Base-by-base conservation (phyloP, 2,797 vertebrate genomes). In the Scolopax bukidnonensis region DNA sequence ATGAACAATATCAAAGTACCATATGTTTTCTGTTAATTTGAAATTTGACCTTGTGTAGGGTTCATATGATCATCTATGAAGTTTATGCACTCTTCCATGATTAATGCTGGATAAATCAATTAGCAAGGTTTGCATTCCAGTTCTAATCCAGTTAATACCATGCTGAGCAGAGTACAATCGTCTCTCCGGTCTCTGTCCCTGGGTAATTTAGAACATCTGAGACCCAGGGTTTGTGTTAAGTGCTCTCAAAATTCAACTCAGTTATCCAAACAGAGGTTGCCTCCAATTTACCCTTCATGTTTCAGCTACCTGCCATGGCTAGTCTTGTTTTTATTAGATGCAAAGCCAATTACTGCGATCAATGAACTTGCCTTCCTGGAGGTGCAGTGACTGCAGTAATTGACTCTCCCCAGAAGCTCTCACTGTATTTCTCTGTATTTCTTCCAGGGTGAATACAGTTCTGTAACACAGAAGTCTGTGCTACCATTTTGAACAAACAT, bases 91-190 rank as follows among this genome's bases (percentile, higher is more conserved):
- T 95, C 86, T 90, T 82, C 80, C 86, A 60, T 91, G 88, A 95
- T 95, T 89, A 96, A 95, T 92, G 93, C 65, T 7, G 16, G 92
- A 89, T 95, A 96, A 97, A 92, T 96, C 93, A 94, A 93, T 96
- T 95, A 97, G 91, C 80, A 90, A 94, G 83, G 79, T 91, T 96
- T 96, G 91, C 92, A 95, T 96, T 95, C 95, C 93, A 92, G 33
- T 85, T 85, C 75, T 95, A 96, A 97, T 95, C 74, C 85, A 84
- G 90, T 96, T 97, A 96, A 92, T 93, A 45, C 87, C 84, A 83
- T 8, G 61, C 90, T 81, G 78, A 87, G 87, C 61, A 76, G 68
- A 87, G 80, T 74, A 93, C 90, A 94, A 90, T 83, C 65, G 75
- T 74, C 74, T 91, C 82, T 91, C 74, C n/a, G 90, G 76, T 84